Base-by-base conservation (phyloP, 2,113 vertebrate species). In the Prunella fulvescens region DNA sequence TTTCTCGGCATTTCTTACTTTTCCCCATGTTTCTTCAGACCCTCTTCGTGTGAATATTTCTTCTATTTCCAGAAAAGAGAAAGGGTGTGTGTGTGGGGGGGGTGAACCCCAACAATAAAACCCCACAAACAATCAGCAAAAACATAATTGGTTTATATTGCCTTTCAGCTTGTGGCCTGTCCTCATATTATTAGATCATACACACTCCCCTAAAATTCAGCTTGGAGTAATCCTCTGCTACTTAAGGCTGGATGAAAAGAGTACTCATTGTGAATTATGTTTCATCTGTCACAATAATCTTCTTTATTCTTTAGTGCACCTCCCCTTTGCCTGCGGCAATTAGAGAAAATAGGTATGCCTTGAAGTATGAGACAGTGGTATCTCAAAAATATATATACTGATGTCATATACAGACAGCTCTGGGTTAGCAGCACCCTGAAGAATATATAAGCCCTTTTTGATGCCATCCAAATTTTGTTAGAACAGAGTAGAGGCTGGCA, bases 281-380 rank as follows among this genome's bases (percentile, higher is more conserved):
- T 98, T 98, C 97, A 97, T 98, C 97, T 97, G 97, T 97, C 97
- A 98, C 97, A 98, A 97, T 98, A 98, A 98, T 97, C 97, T 97
- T 97, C 97, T 97, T 98, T 98, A 97, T 98, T 97, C 97, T 97
- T 97, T 93, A 79, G 88, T 84, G 97, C 95, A 96, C 97, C 98
- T 97, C 97, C 98, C 97, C 96, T 98, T 98, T 95, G 97, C 98
- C 97, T 97, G 92, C 88, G 85, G 98, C 97, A 98, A 98, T 98
- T 98, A 98, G 96, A 98, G 96, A 97, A 98, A 98, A 97, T 98
- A 98, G 97, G 94, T 98, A 97, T 97, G 96, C 92, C 97, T 97
- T 97, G 83, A 97, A 98, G 95, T 97, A 95, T 87, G 90, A 97
- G 95, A 95, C 73, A 96, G 85, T 95, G 69, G 29, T 94, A 95